A percentile compares a stretch with the other conserved stretches of the same genome.
Evolutionary conservation across 2,797 vertebrate genomes (phyloP).

Genomic region (Syngnathus acus): DNA sequence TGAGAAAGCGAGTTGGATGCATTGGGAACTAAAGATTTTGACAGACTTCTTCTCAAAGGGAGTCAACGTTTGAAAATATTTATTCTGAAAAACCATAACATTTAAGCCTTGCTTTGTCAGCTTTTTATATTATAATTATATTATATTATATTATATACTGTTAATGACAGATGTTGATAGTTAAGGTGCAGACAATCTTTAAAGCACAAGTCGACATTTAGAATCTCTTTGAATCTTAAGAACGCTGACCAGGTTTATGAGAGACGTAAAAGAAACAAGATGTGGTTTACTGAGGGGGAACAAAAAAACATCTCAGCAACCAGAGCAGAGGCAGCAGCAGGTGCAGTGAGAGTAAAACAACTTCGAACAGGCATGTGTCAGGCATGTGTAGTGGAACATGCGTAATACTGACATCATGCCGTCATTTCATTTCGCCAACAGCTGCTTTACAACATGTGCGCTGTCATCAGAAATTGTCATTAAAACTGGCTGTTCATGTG

Average conservation of each 20-base stretch:
- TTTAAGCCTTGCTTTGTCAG: not conserved
- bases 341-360: conserved; percentile 29
- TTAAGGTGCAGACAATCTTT: not conserved
- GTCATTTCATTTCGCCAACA: conserved; percentile 15
- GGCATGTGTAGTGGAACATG: conserved; percentile 1
- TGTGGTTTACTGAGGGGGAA: conserved; percentile 5
- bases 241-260: conserved; percentile 49
- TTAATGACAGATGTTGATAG: not conserved
- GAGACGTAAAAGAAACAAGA: conserved; percentile 32
- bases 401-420: conserved; percentile 15
- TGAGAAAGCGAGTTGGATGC: conserved; percentile 38
- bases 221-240: conserved; percentile 51
- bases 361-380: not conserved
- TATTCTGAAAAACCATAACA: not conserved
- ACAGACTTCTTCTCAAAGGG: conserved; percentile 46
- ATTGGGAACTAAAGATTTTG: conserved; percentile 34
- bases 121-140: not conserved
- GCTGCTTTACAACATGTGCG: conserved; percentile 7
- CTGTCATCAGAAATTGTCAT: conserved; percentile 4
- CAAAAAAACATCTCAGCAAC: conserved; percentile 12
- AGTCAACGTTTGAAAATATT: conserved; percentile 42
- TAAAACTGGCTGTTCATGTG: not conserved
- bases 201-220: not conserved
- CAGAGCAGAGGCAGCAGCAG: conserved; percentile 21
- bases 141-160: not conserved